Evolutionary conservation across 2,888 invertebrate species (phyloP).

Genomic region (Stenchaetothrips biformis): DNA sequence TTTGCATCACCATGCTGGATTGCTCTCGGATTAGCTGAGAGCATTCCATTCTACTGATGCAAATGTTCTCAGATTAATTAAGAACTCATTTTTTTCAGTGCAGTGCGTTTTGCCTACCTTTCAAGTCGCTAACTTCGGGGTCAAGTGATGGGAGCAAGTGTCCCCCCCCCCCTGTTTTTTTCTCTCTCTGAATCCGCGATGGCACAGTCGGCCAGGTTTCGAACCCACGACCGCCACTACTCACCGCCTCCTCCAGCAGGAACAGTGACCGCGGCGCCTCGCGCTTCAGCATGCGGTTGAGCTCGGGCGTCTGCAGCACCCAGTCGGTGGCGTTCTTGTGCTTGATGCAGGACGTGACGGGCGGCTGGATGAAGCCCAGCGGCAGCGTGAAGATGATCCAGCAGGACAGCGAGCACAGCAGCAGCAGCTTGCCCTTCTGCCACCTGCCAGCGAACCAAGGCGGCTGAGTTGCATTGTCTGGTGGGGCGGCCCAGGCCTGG

Average conservation of each 20-base stretch:
- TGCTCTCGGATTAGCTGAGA: no score
- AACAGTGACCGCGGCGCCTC: slow-evolving; percentile 32
- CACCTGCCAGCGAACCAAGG: slow-evolving; percentile 51
- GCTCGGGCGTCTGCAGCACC: slow-evolving; percentile 57
- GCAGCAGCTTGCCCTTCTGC: slow-evolving; percentile 78
- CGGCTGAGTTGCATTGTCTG: not conserved
- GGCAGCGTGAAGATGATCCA: slow-evolving; percentile 98
- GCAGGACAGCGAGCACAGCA: slow-evolving; percentile 84
- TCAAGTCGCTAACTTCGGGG: no score
- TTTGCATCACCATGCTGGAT: no score
- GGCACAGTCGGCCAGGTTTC: no score
- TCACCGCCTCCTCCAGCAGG: slow-evolving; percentile 16
- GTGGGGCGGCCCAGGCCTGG: not conserved
- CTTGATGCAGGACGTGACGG: slow-evolving; percentile 73
- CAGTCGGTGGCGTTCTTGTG: slow-evolving; percentile 59
- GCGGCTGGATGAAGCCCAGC: slow-evolving; percentile 90
- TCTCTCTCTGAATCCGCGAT: no score
- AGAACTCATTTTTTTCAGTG: no score
- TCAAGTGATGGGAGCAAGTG: no score
- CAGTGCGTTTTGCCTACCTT: no score
- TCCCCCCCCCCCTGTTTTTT: no score
- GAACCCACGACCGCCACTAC: no score
- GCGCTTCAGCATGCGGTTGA: slow-evolving; percentile 49
- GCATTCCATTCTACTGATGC: no score
- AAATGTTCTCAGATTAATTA: no score